Percentiles rank a stretch among this genome's conserved stretches.
Conservation (phyloP, 2,797 vertebrate species). For the Cetoscarus ocellatus region DNA sequence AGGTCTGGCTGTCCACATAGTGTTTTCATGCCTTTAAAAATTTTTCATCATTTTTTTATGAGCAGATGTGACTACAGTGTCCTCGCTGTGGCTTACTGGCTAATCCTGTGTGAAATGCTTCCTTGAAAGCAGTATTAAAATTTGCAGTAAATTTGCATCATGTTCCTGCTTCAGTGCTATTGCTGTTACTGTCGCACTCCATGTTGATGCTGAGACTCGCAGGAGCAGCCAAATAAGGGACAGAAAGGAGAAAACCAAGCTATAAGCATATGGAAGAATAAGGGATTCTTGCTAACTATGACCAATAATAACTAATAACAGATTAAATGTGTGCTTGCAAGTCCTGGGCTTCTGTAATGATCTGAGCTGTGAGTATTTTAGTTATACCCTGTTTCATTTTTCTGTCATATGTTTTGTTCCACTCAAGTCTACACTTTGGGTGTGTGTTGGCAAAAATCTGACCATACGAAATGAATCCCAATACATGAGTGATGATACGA, state of each 20-base stretch:
- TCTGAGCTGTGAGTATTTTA: too few relatives aligned
- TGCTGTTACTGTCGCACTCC: constrained; percentile 2
- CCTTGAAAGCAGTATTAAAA: constrained; percentile 28
- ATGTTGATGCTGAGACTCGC: constrained; percentile 3
- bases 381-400: too few relatives aligned
- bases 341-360: too few relatives aligned
- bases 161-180: constrained; percentile 2
- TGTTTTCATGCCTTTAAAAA: constrained; percentile 19
- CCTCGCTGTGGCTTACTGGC: neutral
- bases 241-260: constrained; percentile 7
- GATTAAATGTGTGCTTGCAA: too few relatives aligned
- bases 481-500: too few relatives aligned
- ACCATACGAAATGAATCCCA: too few relatives aligned
- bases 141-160: constrained; percentile 28
- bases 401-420: too few relatives aligned
- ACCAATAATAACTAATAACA: neutral
- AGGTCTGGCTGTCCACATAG: constrained; percentile 7
- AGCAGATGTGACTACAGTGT: neutral
- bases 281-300: neutral
- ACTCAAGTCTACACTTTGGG: too few relatives aligned
- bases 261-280: neutral
- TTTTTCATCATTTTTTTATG: neutral
- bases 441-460: too few relatives aligned
- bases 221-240: neutral
- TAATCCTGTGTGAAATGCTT: neutral